phyloP scores from a whole-genome alignment of 2,888 invertebrate species.

The Xanthorhoe designata region DNA sequence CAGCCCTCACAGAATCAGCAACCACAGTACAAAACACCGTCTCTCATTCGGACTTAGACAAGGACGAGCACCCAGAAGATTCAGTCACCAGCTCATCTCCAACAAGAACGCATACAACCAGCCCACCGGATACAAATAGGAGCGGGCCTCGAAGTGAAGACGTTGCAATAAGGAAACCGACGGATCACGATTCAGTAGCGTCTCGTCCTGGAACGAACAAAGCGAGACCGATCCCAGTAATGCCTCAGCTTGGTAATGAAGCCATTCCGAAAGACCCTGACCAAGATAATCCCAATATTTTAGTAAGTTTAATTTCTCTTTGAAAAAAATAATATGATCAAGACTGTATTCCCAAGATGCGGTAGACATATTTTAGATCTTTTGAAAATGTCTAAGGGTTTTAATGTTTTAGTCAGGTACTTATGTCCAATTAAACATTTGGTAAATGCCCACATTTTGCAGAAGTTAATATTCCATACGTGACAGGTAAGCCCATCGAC shows the following conservation, averaged over 20 bases:
- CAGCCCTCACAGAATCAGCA: slow-evolving; percentile 52
- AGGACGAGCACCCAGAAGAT: slow-evolving; percentile 52
- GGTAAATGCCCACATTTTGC: too few species aligned
- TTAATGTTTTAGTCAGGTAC: too few species aligned
- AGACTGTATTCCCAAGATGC: too few species aligned
- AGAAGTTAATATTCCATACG: too few species aligned
- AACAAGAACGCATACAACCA: slow-evolving; percentile 44
- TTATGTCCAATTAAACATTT: too few species aligned
- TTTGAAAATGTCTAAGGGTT: too few species aligned
- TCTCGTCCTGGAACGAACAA: slow-evolving; percentile 62
- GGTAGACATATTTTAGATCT: too few species aligned
- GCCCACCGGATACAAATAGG: slow-evolving; percentile 52
- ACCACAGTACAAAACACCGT: slow-evolving; percentile 56
- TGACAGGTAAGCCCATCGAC: too few species aligned
- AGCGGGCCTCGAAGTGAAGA: slow-evolving; percentile 51
- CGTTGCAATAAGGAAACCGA: slow-evolving; percentile 57
- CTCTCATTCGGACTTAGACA: slow-evolving; percentile 57
- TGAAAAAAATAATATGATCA: too few species aligned
- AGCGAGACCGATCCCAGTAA: slow-evolving; percentile 69
- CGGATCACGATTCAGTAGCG: slow-evolving; percentile 47
- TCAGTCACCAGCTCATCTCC: slow-evolving; percentile 45
- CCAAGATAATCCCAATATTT: slow-evolving; percentile 71
- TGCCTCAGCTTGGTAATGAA: slow-evolving; percentile 47
- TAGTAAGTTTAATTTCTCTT: slow-evolving; percentile 55
- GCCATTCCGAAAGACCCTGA: slow-evolving; percentile 72